Evolutionary conservation across 2,797 vertebrate genomes (phyloP).

Genomic region (Lagothrix lagotricha): DNA sequence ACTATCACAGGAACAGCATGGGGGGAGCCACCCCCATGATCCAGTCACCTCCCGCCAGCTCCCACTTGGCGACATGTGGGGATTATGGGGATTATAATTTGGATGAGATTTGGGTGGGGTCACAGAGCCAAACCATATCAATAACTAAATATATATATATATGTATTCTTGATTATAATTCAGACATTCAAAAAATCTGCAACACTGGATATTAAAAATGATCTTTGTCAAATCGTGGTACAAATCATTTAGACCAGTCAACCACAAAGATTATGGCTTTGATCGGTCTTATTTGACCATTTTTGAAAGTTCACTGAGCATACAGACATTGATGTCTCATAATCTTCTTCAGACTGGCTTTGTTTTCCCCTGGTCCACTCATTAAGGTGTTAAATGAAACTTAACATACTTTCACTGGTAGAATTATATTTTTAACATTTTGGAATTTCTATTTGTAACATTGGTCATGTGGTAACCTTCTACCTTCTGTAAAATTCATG

Average conservation of each 20-base stretch:
- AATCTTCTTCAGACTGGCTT: not conserved
- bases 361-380: not conserved
- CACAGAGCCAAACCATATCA: not conserved
- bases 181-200: not conserved
- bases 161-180: not conserved
- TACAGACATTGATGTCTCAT: not conserved
- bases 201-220: not conserved
- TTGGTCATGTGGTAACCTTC: not conserved
- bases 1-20: not conserved
- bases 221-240: not conserved
- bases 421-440: not conserved
- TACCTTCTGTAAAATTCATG: not conserved
- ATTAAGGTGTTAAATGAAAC: not conserved
- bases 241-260: not conserved
- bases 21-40: fast-evolving
- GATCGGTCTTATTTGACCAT: fast-evolving
- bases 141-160: not conserved
- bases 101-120: not conserved
- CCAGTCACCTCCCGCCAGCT: not conserved
- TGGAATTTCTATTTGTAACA: not conserved
- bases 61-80: not conserved
- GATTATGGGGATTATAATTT: not conserved
- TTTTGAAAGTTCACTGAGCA: not conserved
- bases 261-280: too few relatives aligned
- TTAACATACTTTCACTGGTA: not conserved